Conservation (phyloP, 2,113 vertebrate species). For the Garra rufa region DNA sequence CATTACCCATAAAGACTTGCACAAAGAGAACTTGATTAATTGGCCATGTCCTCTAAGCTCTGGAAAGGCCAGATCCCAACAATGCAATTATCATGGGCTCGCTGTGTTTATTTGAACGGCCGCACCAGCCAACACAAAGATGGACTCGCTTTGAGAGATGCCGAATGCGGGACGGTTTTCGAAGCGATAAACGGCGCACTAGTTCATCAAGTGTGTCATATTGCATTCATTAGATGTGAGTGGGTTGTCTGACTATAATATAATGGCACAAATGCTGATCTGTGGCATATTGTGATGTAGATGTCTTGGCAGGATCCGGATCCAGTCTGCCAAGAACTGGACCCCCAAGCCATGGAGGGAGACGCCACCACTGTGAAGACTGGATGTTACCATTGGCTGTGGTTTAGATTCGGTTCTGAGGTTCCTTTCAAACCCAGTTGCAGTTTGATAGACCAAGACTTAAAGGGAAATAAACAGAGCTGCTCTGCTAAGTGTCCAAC, state of each 20-base stretch:
- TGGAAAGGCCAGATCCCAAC: constrained; percentile 76
- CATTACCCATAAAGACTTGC: constrained; percentile 81
- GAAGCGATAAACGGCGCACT: background rate
- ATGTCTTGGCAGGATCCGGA: constrained; percentile 8
- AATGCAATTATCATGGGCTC: constrained; percentile 85
- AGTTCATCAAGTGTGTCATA: background rate
- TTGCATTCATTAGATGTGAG: background rate
- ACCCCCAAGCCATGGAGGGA: background rate
- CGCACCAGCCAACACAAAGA: constrained; percentile 57
- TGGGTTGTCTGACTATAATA: background rate
- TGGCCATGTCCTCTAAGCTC: constrained; percentile 74
- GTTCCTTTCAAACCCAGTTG: constrained; percentile 39
- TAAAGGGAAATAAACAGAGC: constrained; percentile 41
- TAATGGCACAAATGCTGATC: background rate
- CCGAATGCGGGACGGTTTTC: background rate
- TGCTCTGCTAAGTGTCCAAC: constrained; percentile 34
- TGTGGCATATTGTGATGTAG: constrained; percentile 1
- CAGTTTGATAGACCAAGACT: constrained; percentile 38
- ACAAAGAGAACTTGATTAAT: constrained; percentile 88
- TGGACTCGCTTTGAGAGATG: constrained; percentile 1
- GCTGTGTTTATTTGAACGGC: constrained; percentile 83
- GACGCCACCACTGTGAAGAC: constrained; percentile 26
- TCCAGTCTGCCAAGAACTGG: constrained; percentile 24
- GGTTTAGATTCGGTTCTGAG: constrained; percentile 21
- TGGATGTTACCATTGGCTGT: constrained; percentile 38